Conservation (phyloP, 2,888 invertebrate genomes). For the Calameuta idolon region DNA sequence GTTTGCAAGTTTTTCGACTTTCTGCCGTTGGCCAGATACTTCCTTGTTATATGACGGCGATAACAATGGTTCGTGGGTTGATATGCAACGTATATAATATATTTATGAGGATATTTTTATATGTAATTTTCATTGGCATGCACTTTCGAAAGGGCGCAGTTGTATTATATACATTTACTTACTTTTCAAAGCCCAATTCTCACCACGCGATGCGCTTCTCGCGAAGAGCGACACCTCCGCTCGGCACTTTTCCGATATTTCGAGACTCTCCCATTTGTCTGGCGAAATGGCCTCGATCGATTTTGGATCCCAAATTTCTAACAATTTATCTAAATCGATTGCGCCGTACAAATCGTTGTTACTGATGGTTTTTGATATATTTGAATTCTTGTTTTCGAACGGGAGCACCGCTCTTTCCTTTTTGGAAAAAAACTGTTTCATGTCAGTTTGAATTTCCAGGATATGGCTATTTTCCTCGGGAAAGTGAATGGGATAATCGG, state of each 20-base stretch:
- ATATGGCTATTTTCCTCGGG: neutral
- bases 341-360: neutral
- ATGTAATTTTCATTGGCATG: neutral
- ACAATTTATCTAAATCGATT: conserved; percentile 30
- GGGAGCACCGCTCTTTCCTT: conserved; percentile 2
- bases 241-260: conserved; percentile 67
- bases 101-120: neutral
- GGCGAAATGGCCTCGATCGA: conserved; percentile 45
- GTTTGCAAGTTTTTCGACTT: conserved; percentile 3
- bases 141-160: neutral
- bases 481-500: neutral
- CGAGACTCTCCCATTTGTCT: conserved; percentile 66
- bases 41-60: conserved; percentile 2
- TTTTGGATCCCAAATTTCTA: conserved; percentile 48
- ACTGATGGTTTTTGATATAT: neutral
- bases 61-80: conserved; percentile 4
- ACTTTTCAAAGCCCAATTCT: conserved; percentile 71
- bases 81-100: neutral
- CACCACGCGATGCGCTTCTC: conserved; percentile 66
- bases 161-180: conserved; percentile 44
- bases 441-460: neutral
- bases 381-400: neutral
- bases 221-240: conserved; percentile 67
- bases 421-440: neutral
- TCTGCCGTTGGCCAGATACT: neutral